A percentile compares a stretch with the other conserved stretches of the same genome.
phyloP scores from a whole-genome alignment of 1,140 invertebrate genomes.

The Philaenus spumarius region DNA sequence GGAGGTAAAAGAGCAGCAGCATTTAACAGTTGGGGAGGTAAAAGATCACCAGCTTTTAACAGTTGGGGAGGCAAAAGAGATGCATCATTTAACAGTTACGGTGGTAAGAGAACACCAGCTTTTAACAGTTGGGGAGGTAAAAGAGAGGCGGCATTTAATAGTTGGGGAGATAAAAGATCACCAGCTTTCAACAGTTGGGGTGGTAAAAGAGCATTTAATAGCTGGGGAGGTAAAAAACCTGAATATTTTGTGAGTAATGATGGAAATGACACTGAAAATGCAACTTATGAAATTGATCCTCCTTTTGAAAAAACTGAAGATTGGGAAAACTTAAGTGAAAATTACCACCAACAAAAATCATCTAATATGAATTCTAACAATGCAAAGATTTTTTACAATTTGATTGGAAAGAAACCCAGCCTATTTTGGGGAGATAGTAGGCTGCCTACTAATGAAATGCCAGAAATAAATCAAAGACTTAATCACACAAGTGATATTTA shows the following conservation, averaged over 20 bases:
- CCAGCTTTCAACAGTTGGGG: slow-evolving; percentile 21
- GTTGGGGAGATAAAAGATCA: slow-evolving; percentile 12
- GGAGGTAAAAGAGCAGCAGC: slow-evolving; percentile 16
- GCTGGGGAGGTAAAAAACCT: slow-evolving; percentile 23
- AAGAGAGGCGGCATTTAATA: slow-evolving; percentile 3
- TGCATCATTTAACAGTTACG: slow-evolving; percentile 32
- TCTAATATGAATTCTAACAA: too few relatives aligned
- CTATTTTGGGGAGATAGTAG: too few relatives aligned
- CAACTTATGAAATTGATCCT: too few relatives aligned
- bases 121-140: slow-evolving; percentile 20
- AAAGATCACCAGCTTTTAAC: slow-evolving; percentile 25
- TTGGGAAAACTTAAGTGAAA: too few relatives aligned
- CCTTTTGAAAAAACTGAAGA: too few relatives aligned
- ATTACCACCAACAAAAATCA: too few relatives aligned
- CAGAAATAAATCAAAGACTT: too few relatives aligned
- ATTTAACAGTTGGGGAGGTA: slow-evolving; percentile 34
- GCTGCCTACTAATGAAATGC: too few relatives aligned
- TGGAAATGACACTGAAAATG: too few relatives aligned
- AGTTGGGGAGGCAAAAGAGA: slow-evolving; percentile 27
- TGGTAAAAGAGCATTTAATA: slow-evolving; percentile 29
- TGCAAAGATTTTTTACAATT: too few relatives aligned
- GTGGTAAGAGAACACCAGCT: slow-evolving; percentile 30
- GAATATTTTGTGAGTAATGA: background rate
- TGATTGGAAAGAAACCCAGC: too few relatives aligned
- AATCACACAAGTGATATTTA: too few relatives aligned